Evolutionary conservation across 2,888 invertebrate genomes (phyloP).

Genomic region (Octodonta nipae): DNA sequence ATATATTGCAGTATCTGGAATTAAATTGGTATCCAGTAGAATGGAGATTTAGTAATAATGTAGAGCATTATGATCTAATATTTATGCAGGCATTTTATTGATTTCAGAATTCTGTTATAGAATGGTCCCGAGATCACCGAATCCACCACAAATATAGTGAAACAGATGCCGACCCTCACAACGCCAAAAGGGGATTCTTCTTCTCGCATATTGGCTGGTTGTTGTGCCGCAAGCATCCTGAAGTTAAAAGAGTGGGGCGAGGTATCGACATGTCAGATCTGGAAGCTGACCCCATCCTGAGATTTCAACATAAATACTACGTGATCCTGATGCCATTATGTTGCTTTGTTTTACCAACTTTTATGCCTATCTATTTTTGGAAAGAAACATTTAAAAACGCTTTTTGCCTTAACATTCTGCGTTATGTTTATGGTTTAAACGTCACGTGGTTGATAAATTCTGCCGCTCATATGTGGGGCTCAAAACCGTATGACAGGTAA

Average conservation of each 20-base stretch:
- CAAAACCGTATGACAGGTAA: constrained; percentile 60
- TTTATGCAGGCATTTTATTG: too few relatives aligned
- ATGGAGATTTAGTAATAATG: too few relatives aligned
- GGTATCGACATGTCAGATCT: too few relatives aligned
- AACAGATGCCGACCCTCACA: constrained; percentile 88
- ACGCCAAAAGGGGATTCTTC: too few relatives aligned
- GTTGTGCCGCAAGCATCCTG: constrained; percentile 77
- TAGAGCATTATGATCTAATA: too few relatives aligned
- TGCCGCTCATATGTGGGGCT: too few relatives aligned
- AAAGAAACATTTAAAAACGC: constrained; percentile 54
- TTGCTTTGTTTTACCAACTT: constrained; percentile 67
- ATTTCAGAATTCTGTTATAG: constrained; percentile 56
- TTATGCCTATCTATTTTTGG: constrained; percentile 64
- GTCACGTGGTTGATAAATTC: constrained; percentile 80
- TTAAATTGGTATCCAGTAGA: too few relatives aligned
- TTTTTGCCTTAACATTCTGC: constrained; percentile 57
- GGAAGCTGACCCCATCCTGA: constrained; percentile 66
- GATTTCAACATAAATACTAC: constrained; percentile 63
- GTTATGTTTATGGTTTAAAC: constrained; percentile 66
- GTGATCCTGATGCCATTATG: constrained; percentile 53
- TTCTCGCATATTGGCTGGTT: constrained; percentile 95
- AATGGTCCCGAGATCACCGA: too few relatives aligned
- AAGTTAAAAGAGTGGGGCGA: constrained; percentile 75
- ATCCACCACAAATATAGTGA: constrained; percentile 89
- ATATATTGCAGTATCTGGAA: too few relatives aligned